A percentile compares a stretch with the other conserved stretches of the same genome.
Evolutionary conservation across 30 jellyfish, hydroid and myxozoan genomes (phyloP).

Genomic region (Catostylus mosaicus): DNA sequence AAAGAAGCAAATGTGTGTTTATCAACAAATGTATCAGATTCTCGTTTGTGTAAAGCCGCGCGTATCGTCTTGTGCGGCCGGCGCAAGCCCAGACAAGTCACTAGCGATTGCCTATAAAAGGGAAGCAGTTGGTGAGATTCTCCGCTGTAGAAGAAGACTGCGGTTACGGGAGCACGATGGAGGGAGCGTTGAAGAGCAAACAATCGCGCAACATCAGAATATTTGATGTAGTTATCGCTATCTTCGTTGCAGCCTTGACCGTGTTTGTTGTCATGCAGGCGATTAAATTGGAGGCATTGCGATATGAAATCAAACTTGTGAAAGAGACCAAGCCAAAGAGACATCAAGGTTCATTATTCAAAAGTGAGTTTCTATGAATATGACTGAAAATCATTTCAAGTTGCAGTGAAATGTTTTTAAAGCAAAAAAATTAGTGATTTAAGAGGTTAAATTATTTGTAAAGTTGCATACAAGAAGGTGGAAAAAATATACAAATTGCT

Average conservation of each 20-base stretch:
- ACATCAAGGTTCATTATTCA: neutral
- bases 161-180: constrained; percentile 1
- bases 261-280: constrained; percentile 6
- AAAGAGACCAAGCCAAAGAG: neutral
- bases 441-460: too few species aligned
- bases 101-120: neutral
- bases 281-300: neutral
- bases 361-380: neutral
- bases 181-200: neutral
- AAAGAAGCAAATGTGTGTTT: neutral
- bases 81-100: constrained; percentile 10
- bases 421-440: too few species aligned
- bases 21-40: neutral
- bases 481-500: too few species aligned
- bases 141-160: neutral
- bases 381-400: too few species aligned
- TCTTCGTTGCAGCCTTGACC: constrained; percentile 22
- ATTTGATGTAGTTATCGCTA: neutral
- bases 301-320: neutral
- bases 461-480: too few species aligned
- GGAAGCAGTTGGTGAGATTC: neutral
- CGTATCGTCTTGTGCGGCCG: constrained; percentile 13
- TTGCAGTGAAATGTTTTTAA: too few species aligned
- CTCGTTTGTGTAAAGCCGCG: neutral
- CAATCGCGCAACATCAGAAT: neutral